phyloP scores from a whole-genome alignment of 2,888 invertebrate genomes.

The Trichopria drosophilae region DNA sequence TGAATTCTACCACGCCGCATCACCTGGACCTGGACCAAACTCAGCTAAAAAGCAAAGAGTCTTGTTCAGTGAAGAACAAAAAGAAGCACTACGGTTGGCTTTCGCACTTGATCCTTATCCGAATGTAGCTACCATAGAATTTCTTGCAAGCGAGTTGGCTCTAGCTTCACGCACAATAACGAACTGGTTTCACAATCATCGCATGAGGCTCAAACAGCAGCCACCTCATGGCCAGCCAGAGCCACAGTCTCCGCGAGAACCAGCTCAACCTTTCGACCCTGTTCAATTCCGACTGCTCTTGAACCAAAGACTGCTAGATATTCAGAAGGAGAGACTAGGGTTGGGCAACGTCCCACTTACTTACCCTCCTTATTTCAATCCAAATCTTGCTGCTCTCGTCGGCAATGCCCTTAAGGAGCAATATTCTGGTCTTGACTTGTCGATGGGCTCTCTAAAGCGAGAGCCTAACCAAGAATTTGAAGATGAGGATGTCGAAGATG shows the following conservation, averaged over 20 bases:
- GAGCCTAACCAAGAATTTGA: constrained; percentile 79
- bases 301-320: constrained; percentile 84
- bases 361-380: constrained; percentile 78
- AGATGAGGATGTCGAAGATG: constrained; percentile 68
- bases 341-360: constrained; percentile 75
- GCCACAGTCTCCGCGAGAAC: constrained; percentile 75
- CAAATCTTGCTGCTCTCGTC: constrained; percentile 77
- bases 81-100: constrained; percentile 90
- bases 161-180: constrained; percentile 95
- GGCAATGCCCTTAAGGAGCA: constrained; percentile 76
- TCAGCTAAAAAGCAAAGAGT: constrained; percentile 95
- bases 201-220: constrained; percentile 95
- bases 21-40: constrained; percentile 74
- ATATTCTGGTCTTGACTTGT: constrained; percentile 84
- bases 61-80: constrained; percentile 97
- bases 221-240: constrained; percentile 70
- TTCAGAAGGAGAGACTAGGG: constrained; percentile 84
- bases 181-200: constrained; percentile 99
- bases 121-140: constrained; percentile 93
- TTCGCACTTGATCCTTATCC: constrained; percentile 97
- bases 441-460: constrained; percentile 78
- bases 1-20: constrained; percentile 84
- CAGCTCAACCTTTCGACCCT: constrained; percentile 83
- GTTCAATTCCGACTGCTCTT: constrained; percentile 87
- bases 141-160: constrained; percentile 86